These are phyloP conservation scores for Holothuria glaberrima DNA, from an alignment of 35 echinoderm and acorn worm genomes.

Conservation along the genomic window DNA sequence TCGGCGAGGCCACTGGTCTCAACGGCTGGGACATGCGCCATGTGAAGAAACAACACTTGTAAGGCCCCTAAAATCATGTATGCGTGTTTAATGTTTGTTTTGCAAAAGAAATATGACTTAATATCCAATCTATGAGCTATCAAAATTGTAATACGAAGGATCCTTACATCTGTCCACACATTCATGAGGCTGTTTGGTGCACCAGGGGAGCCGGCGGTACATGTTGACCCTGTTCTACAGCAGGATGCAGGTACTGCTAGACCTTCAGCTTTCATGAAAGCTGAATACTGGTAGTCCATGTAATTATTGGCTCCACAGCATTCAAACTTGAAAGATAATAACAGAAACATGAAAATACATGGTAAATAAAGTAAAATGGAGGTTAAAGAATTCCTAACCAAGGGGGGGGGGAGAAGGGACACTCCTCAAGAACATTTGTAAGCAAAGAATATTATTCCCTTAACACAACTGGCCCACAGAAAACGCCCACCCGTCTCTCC, in stretches of 20 bases:
- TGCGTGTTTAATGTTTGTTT: not conserved
- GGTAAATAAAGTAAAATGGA: no score
- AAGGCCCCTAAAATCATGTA: not conserved
- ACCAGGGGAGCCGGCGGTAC: conserved; percentile 2
- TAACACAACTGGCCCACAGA: no score
- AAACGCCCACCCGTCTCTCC: no score
- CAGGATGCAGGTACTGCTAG: conserved; percentile 27
- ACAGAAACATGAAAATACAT: not conserved
- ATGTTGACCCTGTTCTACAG: not conserved
- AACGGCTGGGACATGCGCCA: no score
- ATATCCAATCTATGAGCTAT: not conserved
- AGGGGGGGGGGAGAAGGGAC: not conserved
- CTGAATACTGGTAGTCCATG: not conserved
- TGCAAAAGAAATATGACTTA: not conserved
- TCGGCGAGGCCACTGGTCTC: no score
- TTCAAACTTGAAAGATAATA: not conserved
- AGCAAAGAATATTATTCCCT: no score
- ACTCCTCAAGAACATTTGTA: no score
- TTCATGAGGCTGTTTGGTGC: not conserved
- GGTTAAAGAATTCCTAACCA: not conserved
- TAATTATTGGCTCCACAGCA: conserved; percentile 49
- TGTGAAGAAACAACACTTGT: no score
- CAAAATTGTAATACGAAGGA: not conserved
- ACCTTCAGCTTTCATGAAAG: not conserved
- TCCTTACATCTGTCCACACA: conserved; percentile 23